These are phyloP conservation scores for Sphinx pinastri DNA, from an alignment of 2,888 invertebrate species.

Conservation along the genomic window DNA sequence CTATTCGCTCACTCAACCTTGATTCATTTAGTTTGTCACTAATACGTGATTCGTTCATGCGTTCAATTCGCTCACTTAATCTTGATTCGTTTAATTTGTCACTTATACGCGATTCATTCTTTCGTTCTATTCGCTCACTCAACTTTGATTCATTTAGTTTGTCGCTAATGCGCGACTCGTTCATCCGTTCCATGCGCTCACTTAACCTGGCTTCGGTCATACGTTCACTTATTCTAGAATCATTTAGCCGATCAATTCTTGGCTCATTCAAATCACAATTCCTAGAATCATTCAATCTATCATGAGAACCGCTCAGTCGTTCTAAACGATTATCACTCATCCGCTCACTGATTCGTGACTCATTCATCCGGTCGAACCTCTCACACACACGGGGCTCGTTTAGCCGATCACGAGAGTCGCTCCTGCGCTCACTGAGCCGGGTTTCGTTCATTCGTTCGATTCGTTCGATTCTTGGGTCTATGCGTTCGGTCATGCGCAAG, in stretches of 20 bases:
- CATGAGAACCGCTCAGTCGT: slow-evolving; percentile 44
- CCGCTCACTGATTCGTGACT: slow-evolving; percentile 32
- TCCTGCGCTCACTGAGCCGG: slow-evolving; percentile 34
- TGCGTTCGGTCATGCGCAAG: slow-evolving; percentile 52
- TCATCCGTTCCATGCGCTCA: slow-evolving; percentile 40
- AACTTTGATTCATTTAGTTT: slow-evolving; percentile 55
- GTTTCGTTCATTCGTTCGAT: slow-evolving; percentile 33
- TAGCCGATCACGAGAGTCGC: slow-evolving; percentile 36
- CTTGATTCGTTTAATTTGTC: slow-evolving; percentile 47
- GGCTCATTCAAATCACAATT: slow-evolving; percentile 54
- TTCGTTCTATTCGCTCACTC: slow-evolving; percentile 40
- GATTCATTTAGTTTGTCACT: slow-evolving; percentile 40
- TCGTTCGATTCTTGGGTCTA: slow-evolving; percentile 34
- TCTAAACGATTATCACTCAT: slow-evolving; percentile 33
- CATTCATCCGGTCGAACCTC: slow-evolving; percentile 37
- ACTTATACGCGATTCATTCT: slow-evolving; percentile 35
- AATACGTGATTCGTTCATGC: slow-evolving; percentile 47
- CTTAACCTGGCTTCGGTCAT: slow-evolving; percentile 59
- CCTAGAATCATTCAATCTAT: slow-evolving; percentile 43
- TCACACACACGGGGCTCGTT: slow-evolving; percentile 36
- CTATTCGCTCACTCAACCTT: slow-evolving; percentile 36
- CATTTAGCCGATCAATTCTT: slow-evolving; percentile 43
- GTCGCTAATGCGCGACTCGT: slow-evolving; percentile 50
- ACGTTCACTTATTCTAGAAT: slow-evolving; percentile 58
- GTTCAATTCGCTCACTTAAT: slow-evolving; percentile 40